A percentile compares a stretch with the other conserved stretches of the same genome.
phyloP scores from a whole-genome alignment of 2,113 vertebrate genomes.

The Micronycteris hirsuta region DNA sequence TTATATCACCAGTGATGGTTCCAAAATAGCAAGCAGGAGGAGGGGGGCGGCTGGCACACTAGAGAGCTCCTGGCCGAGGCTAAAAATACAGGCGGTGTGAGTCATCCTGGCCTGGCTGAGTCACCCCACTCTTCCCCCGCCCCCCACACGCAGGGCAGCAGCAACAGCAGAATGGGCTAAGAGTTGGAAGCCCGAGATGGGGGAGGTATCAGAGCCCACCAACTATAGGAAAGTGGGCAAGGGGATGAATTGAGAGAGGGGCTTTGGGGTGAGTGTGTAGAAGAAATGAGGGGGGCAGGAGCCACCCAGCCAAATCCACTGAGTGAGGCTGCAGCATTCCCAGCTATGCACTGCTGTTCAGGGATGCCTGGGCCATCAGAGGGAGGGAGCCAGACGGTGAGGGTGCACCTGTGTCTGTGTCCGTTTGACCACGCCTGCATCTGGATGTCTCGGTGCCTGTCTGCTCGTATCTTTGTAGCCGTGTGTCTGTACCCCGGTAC shows the following conservation, averaged over 20 bases:
- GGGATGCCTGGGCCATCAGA: background rate
- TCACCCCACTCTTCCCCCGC: conserved; percentile 57
- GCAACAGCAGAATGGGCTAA: conserved; percentile 32
- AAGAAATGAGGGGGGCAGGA: background rate
- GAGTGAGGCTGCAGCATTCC: background rate
- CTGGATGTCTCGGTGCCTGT: background rate
- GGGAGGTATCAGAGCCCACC: conserved; percentile 28
- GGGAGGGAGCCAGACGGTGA: background rate
- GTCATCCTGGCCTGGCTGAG: conserved; percentile 75
- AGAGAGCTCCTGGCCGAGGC: conserved; percentile 74
- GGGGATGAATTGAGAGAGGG: conserved; percentile 28
- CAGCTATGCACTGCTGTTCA: background rate
- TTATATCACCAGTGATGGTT: conserved; percentile 75
- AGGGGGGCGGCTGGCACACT: conserved; percentile 76
- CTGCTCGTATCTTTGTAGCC: background rate
- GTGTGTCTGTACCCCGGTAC: background rate
- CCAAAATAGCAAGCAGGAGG: conserved; percentile 77
- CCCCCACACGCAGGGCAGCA: conserved; percentile 23
- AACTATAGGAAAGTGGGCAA: conserved; percentile 38
- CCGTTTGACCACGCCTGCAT: background rate
- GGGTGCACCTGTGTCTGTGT: background rate
- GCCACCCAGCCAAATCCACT: background rate
- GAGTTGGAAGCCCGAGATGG: conserved; percentile 41
- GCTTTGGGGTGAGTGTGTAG: background rate
- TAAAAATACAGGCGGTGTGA: conserved; percentile 76